phyloP scores from a whole-genome alignment of 2,113 vertebrate genomes.

The Hippolais icterina region DNA sequence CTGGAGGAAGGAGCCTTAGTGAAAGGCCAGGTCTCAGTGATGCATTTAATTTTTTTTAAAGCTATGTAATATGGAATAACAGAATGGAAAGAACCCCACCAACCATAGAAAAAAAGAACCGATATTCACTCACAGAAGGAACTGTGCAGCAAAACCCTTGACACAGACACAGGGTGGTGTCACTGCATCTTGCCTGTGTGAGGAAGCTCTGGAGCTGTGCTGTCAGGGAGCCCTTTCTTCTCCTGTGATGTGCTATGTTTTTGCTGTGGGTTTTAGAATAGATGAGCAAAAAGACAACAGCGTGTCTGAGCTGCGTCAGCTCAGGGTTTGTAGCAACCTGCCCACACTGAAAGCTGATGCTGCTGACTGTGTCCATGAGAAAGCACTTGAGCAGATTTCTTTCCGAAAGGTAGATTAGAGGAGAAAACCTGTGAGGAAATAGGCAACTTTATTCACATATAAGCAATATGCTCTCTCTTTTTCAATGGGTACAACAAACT shows the following conservation, averaged over 20 bases:
- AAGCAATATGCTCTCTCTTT: not conserved
- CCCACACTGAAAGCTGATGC: not conserved
- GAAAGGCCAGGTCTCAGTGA: not conserved
- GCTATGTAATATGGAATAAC: not conserved
- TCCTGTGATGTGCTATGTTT: not conserved
- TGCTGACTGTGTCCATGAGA: not conserved
- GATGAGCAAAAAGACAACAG: not conserved
- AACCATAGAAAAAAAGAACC: not conserved
- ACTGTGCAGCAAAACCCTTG: not conserved
- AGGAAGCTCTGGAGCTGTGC: not conserved
- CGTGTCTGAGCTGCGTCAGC: fast-evolving
- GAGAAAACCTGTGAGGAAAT: not conserved
- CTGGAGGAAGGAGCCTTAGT: not conserved
- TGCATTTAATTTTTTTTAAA: not conserved
- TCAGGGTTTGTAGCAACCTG: not conserved
- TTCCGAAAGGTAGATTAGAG: not conserved
- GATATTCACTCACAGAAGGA: not conserved
- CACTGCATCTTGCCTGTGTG: not conserved
- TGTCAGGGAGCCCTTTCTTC: not conserved
- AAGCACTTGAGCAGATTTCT: not conserved
- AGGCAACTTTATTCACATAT: not conserved
- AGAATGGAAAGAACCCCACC: fast-evolving
- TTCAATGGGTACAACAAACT: not conserved
- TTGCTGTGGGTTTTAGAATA: not conserved
- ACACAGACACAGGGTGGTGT: not conserved